Base-by-base conservation (phyloP, 2,113 vertebrate genomes). In the Cephalopterus ornatus region DNA sequence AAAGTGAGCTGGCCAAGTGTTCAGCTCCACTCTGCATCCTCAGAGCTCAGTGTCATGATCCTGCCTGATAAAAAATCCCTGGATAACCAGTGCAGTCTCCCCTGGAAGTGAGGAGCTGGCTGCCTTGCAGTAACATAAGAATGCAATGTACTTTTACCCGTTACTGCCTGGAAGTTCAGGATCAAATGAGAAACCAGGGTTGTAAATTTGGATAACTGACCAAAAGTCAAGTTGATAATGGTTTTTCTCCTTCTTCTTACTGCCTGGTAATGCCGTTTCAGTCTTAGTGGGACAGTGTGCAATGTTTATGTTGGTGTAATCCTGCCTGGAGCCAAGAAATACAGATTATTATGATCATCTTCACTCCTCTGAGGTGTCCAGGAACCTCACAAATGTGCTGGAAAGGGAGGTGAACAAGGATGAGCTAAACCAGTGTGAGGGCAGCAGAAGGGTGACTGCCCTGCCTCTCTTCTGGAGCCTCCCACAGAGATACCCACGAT, bases 161-260 rank as follows among this genome's bases (percentile, higher is more conserved):
- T 16, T 58, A 77, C 37, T 46, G 62, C 62, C 75, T 90, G 79
- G 72, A 93, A 77, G 78, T 66, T 68, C 67, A 74, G 82, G 88
- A 92, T 93, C 68, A 82, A 66, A 92, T 83, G 89, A 93, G 79
- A 88, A 83, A 33, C 66, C 32, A 23, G 42, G 65, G 78, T n/a
- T 93, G 82, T 95, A 96, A 95, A 92, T 90, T 86, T 4, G 27
- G 85, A 23, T 84, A 78, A 77, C 24, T 47, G 92, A 74, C 83
- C 88, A 94, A 92, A 94, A 95, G 93, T 96, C 92, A 93, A 47
- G 26, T 30, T 90, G 92, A 95, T 88, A 94, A 92, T 80, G 62
- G 5, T n/a, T 67, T 41, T 88, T 82, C 53, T 61, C 73, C 83
- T 85, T 86, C 62, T 75, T 72, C 65, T 44, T 78, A 27, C 4